phyloP scores from a whole-genome alignment of 2,113 vertebrate species.

The Megaleporinus macrocephalus region DNA sequence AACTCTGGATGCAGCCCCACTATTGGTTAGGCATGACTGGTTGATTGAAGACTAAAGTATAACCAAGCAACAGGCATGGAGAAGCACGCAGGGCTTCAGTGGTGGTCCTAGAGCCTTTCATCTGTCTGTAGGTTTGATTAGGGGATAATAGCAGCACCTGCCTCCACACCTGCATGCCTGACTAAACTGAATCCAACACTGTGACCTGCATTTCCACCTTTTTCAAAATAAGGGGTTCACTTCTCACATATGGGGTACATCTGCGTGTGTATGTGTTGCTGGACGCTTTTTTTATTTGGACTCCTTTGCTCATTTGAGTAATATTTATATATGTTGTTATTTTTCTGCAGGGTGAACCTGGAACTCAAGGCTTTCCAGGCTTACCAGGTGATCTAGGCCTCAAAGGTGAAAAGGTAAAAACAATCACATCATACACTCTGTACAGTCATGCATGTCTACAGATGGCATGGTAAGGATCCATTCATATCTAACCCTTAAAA shows the following conservation, averaged over 20 bases:
- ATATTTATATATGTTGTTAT: neutral
- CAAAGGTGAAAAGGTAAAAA: constrained; percentile 82
- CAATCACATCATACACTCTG: neutral
- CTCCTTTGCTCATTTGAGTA: neutral
- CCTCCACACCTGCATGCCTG: constrained; percentile 23
- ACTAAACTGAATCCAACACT: constrained; percentile 42
- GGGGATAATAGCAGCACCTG: constrained; percentile 33
- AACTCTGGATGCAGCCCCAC: neutral
- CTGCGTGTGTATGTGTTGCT: constrained; percentile 10
- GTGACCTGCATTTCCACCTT: constrained; percentile 23
- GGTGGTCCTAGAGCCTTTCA: constrained; percentile 12
- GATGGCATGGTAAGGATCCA: too few species aligned
- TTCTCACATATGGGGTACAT: constrained; percentile 22
- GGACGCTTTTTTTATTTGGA: neutral
- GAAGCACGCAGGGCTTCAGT: neutral
- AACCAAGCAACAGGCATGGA: neutral
- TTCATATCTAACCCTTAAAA: neutral
- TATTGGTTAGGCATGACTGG: constrained; percentile 16
- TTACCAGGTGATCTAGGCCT: constrained; percentile 74
- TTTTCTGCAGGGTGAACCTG: constrained; percentile 74
- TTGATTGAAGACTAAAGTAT: constrained; percentile 1
- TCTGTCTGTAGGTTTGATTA: constrained; percentile 31
- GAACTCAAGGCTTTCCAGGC: constrained; percentile 76
- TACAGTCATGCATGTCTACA: neutral
- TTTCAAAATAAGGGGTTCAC: constrained; percentile 1